Evolutionary conservation across 2,797 vertebrate genomes (phyloP).

Genomic region (Sibirionetta formosa): DNA sequence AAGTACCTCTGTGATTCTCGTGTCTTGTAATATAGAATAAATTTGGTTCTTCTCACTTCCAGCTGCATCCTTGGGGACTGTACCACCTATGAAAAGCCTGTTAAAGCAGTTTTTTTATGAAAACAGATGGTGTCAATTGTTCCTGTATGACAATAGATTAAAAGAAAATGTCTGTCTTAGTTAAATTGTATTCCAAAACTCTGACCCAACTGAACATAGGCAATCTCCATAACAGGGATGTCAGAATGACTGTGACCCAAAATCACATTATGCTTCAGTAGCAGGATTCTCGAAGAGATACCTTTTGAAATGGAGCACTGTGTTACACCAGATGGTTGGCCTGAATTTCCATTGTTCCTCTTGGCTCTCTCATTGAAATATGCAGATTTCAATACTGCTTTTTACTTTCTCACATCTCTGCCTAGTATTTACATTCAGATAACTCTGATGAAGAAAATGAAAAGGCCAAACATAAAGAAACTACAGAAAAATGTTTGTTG

Average conservation of each 20-base stretch:
- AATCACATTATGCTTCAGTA: not conserved
- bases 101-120: not conserved
- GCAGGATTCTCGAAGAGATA: slow-evolving; percentile 10
- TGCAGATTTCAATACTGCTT: slow-evolving; percentile 31
- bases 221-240: not conserved
- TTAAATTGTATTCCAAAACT: slow-evolving; percentile 20
- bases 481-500: slow-evolving; percentile 10
- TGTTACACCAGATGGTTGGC: slow-evolving; percentile 43
- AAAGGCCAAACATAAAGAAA: slow-evolving; percentile 50
- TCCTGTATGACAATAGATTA: slow-evolving; percentile 16
- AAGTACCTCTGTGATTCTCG: not conserved
- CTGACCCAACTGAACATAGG: not conserved
- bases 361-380: not conserved
- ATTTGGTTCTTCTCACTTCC: not conserved
- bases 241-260: slow-evolving; percentile 5
- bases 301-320: slow-evolving; percentile 26
- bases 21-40: not conserved
- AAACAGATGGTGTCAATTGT: slow-evolving; percentile 37
- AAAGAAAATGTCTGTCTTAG: slow-evolving; percentile 30
- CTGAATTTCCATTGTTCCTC: slow-evolving; percentile 32
- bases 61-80: not conserved
- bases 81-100: not conserved
- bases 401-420: not conserved
- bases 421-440: slow-evolving; percentile 48
- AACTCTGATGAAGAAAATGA: slow-evolving; percentile 42